Base-by-base conservation (phyloP, 2,888 invertebrate species). In the Caenorhabditis sp. region DNA sequence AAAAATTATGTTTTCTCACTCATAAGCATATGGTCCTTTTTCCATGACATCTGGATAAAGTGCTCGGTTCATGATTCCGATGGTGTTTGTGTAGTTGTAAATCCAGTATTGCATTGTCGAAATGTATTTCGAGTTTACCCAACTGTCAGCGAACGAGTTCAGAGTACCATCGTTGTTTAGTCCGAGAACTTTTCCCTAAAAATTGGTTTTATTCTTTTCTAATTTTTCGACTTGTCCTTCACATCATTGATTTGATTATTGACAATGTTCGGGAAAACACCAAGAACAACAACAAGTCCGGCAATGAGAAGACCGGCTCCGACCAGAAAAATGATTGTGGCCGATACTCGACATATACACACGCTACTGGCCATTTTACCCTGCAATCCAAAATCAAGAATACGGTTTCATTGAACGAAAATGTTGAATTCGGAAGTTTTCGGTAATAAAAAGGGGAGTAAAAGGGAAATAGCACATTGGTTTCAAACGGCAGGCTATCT, bases 1-100 rank as follows among this genome's bases (percentile, higher is more conserved):
- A n/a, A n/a, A n/a, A n/a, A n/a, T n/a, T n/a, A n/a, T n/a, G 13
- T 9, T 1, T 22, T 32, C 85, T 83, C 51, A 88, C 88, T 74
- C 84, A 79, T 88, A 88, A 47, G 74, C 74, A 70, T 88, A 88
- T 32, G 88, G 88, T 44, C 88, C 88, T 28, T 79, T 85, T 60
- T 88, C 87, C 18, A 80, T 68, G n/a, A 84, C 79, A 76, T 88
- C 88, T 8, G 88, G 88, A 22, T 84, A 84, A 0, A 85, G 55
- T 4, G 85, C 88, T 47, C 88, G 28, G 56, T 88, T 87, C 82
- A 88, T 80, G 20, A 88, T 84, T 28, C 85, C 86, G 55, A 84
- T 85, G 5, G 84, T 77, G 55, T 88, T 88, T 24, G 84, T 87
- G 64, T 88, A 88, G 69, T 88, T 80, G 62, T 68, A 88, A 1